A percentile compares a stretch with the other conserved stretches of the same genome.
Evolutionary conservation across 35 echinoderm and acorn worm genomes (phyloP).

Genomic region (Apostichopus japonicus): DNA sequence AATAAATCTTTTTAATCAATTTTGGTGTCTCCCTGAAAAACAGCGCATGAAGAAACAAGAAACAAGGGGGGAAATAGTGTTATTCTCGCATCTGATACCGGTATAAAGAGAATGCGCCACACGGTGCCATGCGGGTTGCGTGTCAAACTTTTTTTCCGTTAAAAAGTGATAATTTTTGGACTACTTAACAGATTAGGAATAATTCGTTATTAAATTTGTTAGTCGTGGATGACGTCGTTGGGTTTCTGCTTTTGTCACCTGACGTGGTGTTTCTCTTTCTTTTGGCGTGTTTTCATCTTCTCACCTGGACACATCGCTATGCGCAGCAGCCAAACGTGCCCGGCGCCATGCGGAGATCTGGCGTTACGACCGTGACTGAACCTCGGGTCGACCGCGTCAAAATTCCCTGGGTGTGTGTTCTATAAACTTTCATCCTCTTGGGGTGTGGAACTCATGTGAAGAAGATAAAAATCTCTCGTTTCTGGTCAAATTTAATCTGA

Average conservation of each 20-base stretch:
- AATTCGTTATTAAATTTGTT: slow-evolving; percentile 34
- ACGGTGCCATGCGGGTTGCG: slow-evolving; percentile 30
- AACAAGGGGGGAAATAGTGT: no score
- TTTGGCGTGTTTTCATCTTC: not conserved
- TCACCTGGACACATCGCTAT: slow-evolving; percentile 45
- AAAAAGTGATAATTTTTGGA: slow-evolving; percentile 37
- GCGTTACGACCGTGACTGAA: slow-evolving; percentile 27
- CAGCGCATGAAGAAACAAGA: not conserved
- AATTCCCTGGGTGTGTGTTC: not conserved
- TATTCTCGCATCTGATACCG: not conserved
- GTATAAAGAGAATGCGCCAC: not conserved
- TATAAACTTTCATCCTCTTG: not conserved
- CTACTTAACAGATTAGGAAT: slow-evolving; percentile 47
- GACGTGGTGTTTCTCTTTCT: not conserved
- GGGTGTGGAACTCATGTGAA: slow-evolving; percentile 1
- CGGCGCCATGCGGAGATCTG: not conserved
- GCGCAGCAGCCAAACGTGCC: slow-evolving; percentile 32
- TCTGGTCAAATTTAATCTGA: not conserved
- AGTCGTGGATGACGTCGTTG: slow-evolving; percentile 7
- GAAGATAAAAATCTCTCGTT: slow-evolving; percentile 44
- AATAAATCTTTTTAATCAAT: slow-evolving; percentile 31
- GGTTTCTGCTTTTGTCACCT: slow-evolving; percentile 25
- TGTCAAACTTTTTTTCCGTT: slow-evolving; percentile 16
- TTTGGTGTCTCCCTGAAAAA: slow-evolving; percentile 7
- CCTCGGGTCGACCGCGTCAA: not conserved